A percentile compares a stretch with the other conserved stretches of the same genome.
phyloP scores from a whole-genome alignment of 1,140 invertebrate genomes.

The Monochamus saltuarius region DNA sequence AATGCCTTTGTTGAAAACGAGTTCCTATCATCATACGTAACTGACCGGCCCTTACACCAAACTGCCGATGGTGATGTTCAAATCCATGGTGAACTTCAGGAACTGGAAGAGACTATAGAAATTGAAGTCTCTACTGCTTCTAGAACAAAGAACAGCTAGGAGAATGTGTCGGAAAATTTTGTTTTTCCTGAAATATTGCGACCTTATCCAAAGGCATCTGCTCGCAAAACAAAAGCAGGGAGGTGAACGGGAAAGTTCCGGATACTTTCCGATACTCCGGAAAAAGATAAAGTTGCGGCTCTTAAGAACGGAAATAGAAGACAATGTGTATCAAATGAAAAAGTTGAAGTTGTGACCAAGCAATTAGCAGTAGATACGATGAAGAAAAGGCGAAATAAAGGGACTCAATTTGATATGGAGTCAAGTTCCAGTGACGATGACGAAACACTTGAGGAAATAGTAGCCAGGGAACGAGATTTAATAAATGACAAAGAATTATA shows the following conservation, averaged over 20 bases:
- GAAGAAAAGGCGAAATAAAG: constrained; percentile 7
- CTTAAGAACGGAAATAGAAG: constrained; percentile 7
- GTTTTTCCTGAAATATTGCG: constrained; percentile 10
- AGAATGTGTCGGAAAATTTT: not conserved
- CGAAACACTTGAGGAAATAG: constrained; percentile 15
- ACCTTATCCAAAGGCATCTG: constrained; percentile 13
- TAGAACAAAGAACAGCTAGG: not conserved
- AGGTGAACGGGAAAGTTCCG: too few relatives aligned
- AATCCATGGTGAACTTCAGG: constrained; percentile 3
- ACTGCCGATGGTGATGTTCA: not conserved
- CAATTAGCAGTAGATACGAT: not conserved
- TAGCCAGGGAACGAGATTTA: constrained; percentile 11
- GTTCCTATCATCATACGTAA: constrained; percentile 16
- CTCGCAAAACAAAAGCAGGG: too few relatives aligned
- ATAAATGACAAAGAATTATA: too few relatives aligned
- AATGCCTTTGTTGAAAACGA: constrained; percentile 18
- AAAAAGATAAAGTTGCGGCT: constrained; percentile 9
- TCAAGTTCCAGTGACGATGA: constrained; percentile 12
- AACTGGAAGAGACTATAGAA: not conserved
- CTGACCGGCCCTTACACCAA: constrained; percentile 16
- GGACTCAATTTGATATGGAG: constrained; percentile 7
- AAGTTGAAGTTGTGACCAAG: not conserved
- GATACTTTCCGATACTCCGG: constrained; percentile 23
- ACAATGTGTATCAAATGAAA: not conserved
- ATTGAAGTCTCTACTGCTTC: not conserved